phyloP scores from a whole-genome alignment of 2,888 invertebrate genomes.

The Empis stercorea region DNA sequence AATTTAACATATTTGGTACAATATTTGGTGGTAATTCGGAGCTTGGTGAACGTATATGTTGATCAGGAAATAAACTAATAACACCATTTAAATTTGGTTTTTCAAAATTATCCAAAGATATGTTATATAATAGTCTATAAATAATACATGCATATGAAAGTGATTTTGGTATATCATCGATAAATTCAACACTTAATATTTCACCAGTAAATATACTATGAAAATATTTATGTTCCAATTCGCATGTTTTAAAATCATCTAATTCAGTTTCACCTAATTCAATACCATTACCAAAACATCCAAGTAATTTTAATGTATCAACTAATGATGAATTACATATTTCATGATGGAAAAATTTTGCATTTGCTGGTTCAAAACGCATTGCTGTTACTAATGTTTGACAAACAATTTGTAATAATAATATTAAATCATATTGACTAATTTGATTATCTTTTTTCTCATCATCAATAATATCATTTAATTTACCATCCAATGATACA shows the following conservation, averaged over 20 bases:
- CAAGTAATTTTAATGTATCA: constrained; percentile 81
- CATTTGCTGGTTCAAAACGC: constrained; percentile 98
- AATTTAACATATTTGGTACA: constrained; percentile 38
- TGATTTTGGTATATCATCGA: constrained; percentile 60
- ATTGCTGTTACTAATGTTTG: constrained; percentile 93
- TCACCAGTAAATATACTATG: constrained; percentile 67
- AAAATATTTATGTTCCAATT: constrained; percentile 39
- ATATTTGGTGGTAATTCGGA: constrained; percentile 29
- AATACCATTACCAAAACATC: constrained; percentile 62
- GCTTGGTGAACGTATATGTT: constrained; percentile 26
- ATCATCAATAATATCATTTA: constrained; percentile 38
- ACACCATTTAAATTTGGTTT: constrained; percentile 63
- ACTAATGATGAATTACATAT: constrained; percentile 89
- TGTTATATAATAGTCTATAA: constrained; percentile 81
- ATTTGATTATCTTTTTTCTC: constrained; percentile 29
- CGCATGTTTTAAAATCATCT: constrained; percentile 25
- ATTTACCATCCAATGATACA: constrained; percentile 76
- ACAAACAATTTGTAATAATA: constrained; percentile 77
- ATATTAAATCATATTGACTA: constrained; percentile 49
- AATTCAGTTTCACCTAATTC: constrained; percentile 38
- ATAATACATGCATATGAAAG: constrained; percentile 75
- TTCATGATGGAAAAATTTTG: constrained; percentile 94
- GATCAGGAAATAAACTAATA: constrained; percentile 35
- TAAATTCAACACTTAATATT: constrained; percentile 41
- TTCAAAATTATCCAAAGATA: constrained; percentile 91